Evolutionary conservation across 2,797 vertebrate species (phyloP), one percentile per base, ranked within the genome.

Genomic region (Neosilurus mollespiculum): DNA sequence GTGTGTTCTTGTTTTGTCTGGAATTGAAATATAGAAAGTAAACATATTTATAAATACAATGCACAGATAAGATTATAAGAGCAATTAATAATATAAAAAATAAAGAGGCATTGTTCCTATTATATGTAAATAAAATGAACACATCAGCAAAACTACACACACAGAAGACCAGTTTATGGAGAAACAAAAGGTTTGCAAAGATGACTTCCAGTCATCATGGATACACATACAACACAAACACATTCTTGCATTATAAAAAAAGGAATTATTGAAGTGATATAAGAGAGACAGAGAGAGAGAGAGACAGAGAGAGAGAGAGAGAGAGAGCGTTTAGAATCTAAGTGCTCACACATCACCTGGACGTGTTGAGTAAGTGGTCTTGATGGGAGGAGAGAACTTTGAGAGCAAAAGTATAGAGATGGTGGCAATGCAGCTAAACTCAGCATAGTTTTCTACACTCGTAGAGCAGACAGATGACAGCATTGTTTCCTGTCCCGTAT

Each of bases 401-500:
- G 26, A 54, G 4, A 56, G 71, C 4, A 43, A 37, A 56, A 65
- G 26, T 65, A 15, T 80, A 49, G 51, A 73, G 34, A 81, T 67
- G 53, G 8, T 43, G 75, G 34, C 14, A 24, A 24, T 77, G 75
- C 12, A 51, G 9, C 4, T 79, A 30, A 72, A 75, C 43, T 54
- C 53, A 43, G 37, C 30, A 6, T 43, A 78, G 8, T 34, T 18
- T 9, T 20, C 22, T 62, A 4, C 24, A 54, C 24, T n/a, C 30
- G 56, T 71, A 66, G 15, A 8, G 78, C 58, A 83, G 73, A 22
- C 22, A 20, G 71, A 43, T 54, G 83, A 82, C 81, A 64, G 22
- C 77, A 62, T 70, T 77, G 75, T 84, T 86, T 80, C 75, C 81
- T 85, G 79, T 73, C 16, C 49, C n/a, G 20, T 81, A 10, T 81